Evolutionary conservation across 2,888 invertebrate genomes (phyloP).

Genomic region (Cataglyphis altisquamis): DNA sequence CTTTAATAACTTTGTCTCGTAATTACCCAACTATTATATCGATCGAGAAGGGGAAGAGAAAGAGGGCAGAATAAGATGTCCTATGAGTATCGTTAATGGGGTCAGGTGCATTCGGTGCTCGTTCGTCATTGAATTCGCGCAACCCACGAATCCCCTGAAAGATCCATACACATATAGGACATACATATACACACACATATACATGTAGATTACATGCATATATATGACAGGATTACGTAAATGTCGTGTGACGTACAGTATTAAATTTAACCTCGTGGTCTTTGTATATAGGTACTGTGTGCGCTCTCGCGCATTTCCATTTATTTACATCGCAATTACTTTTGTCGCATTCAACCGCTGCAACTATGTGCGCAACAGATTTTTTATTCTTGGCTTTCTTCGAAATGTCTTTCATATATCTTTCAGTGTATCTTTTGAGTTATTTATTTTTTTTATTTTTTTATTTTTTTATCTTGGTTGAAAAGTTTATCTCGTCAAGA

Average conservation of each 20-base stretch:
- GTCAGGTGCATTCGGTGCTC: constrained; percentile 44
- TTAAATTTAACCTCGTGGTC: constrained; percentile 15
- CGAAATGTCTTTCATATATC: not conserved
- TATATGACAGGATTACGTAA: constrained; percentile 6
- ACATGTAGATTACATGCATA: not conserved
- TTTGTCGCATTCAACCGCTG: not conserved
- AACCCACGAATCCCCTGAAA: not conserved
- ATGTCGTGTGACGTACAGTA: constrained; percentile 20
- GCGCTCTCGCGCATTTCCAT: constrained; percentile 19
- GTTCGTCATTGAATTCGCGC: not conserved
- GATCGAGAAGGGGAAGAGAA: not conserved
- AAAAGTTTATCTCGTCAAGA: not conserved
- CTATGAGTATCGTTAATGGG: constrained; percentile 44
- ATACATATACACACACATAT: not conserved
- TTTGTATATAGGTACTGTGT: not conserved
- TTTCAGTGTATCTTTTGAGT: constrained; percentile 1
- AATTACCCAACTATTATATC: constrained; percentile 11
- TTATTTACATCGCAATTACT: constrained; percentile 44
- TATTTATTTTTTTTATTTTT: not conserved
- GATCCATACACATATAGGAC: not conserved
- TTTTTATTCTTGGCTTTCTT: not conserved
- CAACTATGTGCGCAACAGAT: not conserved
- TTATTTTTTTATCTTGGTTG: not conserved
- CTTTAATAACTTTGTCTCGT: constrained; percentile 20
- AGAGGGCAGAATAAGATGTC: constrained; percentile 41